phyloP scores from a whole-genome alignment of 2,888 invertebrate genomes.

The Eupithecia vulgata region DNA sequence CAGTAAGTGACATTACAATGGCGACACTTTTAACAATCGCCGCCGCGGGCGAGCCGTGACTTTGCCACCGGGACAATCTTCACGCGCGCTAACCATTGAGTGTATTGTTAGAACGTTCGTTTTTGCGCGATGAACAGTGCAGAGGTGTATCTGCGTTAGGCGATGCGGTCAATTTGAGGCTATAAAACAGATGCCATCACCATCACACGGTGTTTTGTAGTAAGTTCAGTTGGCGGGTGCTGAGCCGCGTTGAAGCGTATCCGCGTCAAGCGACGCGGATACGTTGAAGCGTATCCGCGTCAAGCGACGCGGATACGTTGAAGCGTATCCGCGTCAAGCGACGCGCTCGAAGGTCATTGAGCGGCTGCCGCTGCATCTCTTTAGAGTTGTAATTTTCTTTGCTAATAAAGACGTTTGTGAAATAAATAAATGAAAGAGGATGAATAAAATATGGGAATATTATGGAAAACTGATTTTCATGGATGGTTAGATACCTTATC shows the following conservation, averaged over 20 bases:
- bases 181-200: not conserved
- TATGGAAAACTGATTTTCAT: not conserved
- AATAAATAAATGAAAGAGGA: no score
- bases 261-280: constrained; percentile 13
- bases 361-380: no score
- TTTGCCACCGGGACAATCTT: not conserved
- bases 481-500: not conserved
- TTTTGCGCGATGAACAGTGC: not conserved
- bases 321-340: constrained; percentile 7
- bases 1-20: constrained; percentile 38
- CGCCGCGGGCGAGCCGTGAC: constrained; percentile 6
- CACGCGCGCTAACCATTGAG: constrained; percentile 7
- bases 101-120: constrained; percentile 2
- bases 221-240: not conserved
- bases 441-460: no score
- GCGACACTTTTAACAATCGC: constrained; percentile 51
- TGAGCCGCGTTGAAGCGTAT: constrained; percentile 2
- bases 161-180: not conserved
- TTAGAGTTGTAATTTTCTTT: no score
- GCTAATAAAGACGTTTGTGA: no score
- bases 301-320: no score
- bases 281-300: constrained; percentile 1
- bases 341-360: constrained; percentile 16
- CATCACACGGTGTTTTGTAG: not conserved
- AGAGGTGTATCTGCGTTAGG: not conserved